Evolutionary conservation across 2,888 invertebrate species (phyloP).

Genomic region (Drosophila rubida): DNA sequence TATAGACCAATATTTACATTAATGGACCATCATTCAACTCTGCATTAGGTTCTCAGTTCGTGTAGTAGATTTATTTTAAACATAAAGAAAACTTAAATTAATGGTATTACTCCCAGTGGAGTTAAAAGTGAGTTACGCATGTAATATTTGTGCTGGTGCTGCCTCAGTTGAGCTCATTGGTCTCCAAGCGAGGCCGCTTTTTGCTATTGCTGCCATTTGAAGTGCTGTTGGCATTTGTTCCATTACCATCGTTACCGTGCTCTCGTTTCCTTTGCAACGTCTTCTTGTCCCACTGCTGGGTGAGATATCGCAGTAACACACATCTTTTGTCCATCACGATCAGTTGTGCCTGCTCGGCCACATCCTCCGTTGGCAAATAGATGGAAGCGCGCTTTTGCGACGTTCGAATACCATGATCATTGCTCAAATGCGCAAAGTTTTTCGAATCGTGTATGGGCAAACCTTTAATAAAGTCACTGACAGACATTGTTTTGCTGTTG

Average conservation of each 20-base stretch:
- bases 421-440: conserved; percentile 96
- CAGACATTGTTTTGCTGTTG: conserved; percentile 86
- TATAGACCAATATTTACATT: not conserved
- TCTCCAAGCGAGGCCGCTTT: conserved; percentile 83
- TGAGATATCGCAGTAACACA: conserved; percentile 95
- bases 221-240: conserved; percentile 16
- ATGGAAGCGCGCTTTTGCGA: conserved; percentile 95
- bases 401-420: conserved; percentile 92
- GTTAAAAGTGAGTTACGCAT: conserved; percentile 10
- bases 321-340: conserved; percentile 98
- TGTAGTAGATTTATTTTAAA: conserved; percentile 50
- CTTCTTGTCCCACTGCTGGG: conserved; percentile 98
- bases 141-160: not conserved
- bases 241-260: conserved; percentile 64
- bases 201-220: conserved; percentile 77
- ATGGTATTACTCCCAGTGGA: conserved; percentile 17
- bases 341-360: conserved; percentile 94
- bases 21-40: not conserved
- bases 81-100: conserved; percentile 35
- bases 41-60: not conserved
- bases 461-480: conserved; percentile 95
- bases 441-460: conserved; percentile 95
- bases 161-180: conserved; percentile 77
- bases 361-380: conserved; percentile 92
- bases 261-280: conserved; percentile 84